phyloP scores from a whole-genome alignment of 2,888 invertebrate genomes.

The Temnothorax ravouxi region DNA sequence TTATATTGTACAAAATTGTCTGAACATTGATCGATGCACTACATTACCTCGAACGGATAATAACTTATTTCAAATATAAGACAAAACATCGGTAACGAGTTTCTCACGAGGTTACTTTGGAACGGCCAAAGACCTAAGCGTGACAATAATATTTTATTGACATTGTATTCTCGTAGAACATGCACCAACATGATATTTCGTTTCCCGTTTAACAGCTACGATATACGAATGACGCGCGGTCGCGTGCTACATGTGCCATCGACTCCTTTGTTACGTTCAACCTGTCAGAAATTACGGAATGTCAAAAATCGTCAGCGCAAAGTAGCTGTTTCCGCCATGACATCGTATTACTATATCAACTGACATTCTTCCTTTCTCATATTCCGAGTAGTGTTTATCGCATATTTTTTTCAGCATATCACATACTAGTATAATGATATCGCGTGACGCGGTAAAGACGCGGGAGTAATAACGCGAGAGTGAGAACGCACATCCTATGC shows the following conservation, averaged over 20 bases:
- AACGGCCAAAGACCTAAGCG: constrained; percentile 23
- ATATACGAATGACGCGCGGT: not conserved
- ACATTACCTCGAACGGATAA: constrained; percentile 28
- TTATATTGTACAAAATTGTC: not conserved
- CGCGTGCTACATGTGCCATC: not conserved
- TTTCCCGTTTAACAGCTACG: not conserved
- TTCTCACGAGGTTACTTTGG: constrained; percentile 8
- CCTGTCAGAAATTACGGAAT: not conserved
- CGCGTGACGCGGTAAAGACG: not conserved
- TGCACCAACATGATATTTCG: constrained; percentile 13
- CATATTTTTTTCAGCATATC: not conserved
- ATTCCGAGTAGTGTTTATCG: not conserved
- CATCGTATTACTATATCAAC: not conserved
- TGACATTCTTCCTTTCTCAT: not conserved
- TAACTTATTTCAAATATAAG: constrained; percentile 18
- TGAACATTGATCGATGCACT: not conserved
- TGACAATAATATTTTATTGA: constrained; percentile 24
- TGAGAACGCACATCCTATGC: not conserved
- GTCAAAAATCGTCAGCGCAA: not conserved
- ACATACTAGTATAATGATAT: not conserved
- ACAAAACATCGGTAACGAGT: not conserved
- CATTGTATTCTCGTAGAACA: constrained; percentile 15
- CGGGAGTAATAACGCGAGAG: not conserved
- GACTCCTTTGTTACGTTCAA: not conserved
- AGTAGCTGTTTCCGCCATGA: not conserved